Base-by-base conservation (phyloP, 2,797 vertebrate species). In the Chloroceryle amazona region DNA sequence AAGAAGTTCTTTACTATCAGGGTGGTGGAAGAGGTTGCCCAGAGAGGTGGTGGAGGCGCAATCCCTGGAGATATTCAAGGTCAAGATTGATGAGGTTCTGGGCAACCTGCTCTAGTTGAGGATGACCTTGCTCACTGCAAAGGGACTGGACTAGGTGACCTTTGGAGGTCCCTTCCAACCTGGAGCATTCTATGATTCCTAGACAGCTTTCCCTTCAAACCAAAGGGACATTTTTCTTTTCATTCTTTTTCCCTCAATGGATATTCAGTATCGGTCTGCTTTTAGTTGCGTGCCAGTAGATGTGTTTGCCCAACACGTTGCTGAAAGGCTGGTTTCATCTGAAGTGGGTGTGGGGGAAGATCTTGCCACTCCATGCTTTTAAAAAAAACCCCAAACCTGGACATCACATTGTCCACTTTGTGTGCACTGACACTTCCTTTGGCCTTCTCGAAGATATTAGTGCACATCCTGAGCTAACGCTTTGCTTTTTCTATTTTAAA, bases 401-500 rank as follows among this genome's bases (percentile, higher is more conserved):
- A 19, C 47, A 10, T 81, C 71, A 18, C 41, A 17, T 3, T 0
- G 1, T 21, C 42, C 81, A 75, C 79, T 93, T 75, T 3, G 73
- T 39, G 66, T 35, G 44, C 39, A 82, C 72, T 95, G 90, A 90
- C 20, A 0, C 44, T 93, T 91, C 66, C 67, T 79, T 86, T 68
- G 49, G 63, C 52, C 81, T 41, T 52, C 85, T 66, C 3, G 0
- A n/a, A 35, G 79, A 49, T 78, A 51, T 44, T 42, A 63, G 62
- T 60, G 80, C 16, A 1, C 68, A 55, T 90, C 74, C 72, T 4
- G 1, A 62, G 67, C 52, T 73, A 91, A 93, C 88, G 87, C 90
- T 93, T 87, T 81, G 58, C 88, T 84, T 80, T 94, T 89, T 52
- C 44, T 63, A 71, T 62, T 80, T 96, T 29, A 97, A 97, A 96